Conservation (phyloP, 2,113 vertebrate species). For the Eulacestoma nigropectus region DNA sequence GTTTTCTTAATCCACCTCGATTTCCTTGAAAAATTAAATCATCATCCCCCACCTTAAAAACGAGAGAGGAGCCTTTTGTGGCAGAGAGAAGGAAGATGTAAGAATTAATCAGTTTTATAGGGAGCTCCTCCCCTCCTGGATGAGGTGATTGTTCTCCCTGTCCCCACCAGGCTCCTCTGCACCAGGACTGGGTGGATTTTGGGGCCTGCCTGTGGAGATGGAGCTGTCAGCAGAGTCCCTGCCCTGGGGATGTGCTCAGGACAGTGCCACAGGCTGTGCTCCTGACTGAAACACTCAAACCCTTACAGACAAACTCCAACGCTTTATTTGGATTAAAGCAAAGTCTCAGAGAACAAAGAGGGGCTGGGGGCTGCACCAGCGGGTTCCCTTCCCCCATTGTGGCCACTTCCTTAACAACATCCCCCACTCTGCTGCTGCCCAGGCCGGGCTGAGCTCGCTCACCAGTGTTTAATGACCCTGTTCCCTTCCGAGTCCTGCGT, state of each 20-base stretch:
- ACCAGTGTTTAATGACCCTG: constrained; percentile 71
- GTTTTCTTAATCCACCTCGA: background rate
- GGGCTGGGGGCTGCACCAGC: rapidly evolving
- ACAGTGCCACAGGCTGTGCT: rapidly evolving
- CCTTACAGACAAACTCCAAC: rapidly evolving
- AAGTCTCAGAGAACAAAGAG: background rate
- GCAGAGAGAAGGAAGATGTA: background rate
- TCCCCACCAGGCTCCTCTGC: background rate
- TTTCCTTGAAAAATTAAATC: background rate
- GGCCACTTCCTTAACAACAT: rapidly evolving
- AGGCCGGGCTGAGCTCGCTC: background rate
- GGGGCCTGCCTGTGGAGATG: background rate
- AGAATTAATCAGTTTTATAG: rapidly evolving
- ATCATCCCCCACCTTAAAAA: background rate
- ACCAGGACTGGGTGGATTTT: rapidly evolving
- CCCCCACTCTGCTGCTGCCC: background rate
- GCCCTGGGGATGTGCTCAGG: background rate
- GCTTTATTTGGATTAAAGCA: background rate
- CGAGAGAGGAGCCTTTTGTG: rapidly evolving
- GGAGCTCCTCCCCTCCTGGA: background rate
- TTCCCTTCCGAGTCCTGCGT: constrained; percentile 76
- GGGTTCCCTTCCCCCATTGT: too few species aligned
- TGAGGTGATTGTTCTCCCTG: rapidly evolving
- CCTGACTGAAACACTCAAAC: background rate
- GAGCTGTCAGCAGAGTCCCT: background rate